Conservation (phyloP, 2,888 invertebrate species). For the Lagria hirta region DNA sequence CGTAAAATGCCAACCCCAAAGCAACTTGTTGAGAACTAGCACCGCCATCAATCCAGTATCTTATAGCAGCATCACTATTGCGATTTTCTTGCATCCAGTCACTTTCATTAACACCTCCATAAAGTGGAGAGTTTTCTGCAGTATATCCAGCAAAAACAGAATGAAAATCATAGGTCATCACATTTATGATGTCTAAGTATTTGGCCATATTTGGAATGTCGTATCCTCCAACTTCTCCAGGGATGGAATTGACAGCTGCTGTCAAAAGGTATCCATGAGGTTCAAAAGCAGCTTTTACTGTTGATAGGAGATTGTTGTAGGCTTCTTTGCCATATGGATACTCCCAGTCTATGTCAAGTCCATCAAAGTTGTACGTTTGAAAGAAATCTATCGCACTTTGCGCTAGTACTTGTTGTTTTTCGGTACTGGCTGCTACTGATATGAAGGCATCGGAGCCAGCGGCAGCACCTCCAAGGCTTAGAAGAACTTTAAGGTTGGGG, state of each 20-base stretch:
- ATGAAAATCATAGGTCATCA: slow-evolving; percentile 75
- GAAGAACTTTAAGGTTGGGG: slow-evolving; percentile 17
- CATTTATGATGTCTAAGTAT: slow-evolving; percentile 62
- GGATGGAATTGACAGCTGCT: slow-evolving; percentile 35
- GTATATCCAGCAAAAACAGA: slow-evolving; percentile 65
- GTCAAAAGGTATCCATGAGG: slow-evolving; percentile 32
- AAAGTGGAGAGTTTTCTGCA: slow-evolving; percentile 68
- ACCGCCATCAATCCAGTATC: slow-evolving; percentile 19
- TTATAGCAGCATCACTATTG: slow-evolving; percentile 28
- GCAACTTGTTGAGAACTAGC: slow-evolving; percentile 5
- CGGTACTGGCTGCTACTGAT: slow-evolving; percentile 32
- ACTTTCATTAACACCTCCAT: slow-evolving; percentile 50
- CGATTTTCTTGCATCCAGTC: slow-evolving; percentile 29
- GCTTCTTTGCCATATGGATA: slow-evolving; percentile 16
- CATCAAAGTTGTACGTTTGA: slow-evolving; percentile 19
- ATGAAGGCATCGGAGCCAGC: slow-evolving; percentile 53
- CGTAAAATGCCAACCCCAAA: slow-evolving; percentile 9
- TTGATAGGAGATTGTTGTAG: slow-evolving; percentile 51
- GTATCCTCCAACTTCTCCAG: slow-evolving; percentile 34
- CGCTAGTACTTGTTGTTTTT: slow-evolving; percentile 3
- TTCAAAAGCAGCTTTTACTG: slow-evolving; percentile 46
- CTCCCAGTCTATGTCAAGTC: slow-evolving; percentile 21
- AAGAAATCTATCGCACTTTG: slow-evolving; percentile 14
- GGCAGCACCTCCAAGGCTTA: slow-evolving; percentile 54
- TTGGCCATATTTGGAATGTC: slow-evolving; percentile 35